These are phyloP conservation scores for Rhineura floridana DNA, from an alignment of 2,113 vertebrate species.

Conservation along the genomic window DNA sequence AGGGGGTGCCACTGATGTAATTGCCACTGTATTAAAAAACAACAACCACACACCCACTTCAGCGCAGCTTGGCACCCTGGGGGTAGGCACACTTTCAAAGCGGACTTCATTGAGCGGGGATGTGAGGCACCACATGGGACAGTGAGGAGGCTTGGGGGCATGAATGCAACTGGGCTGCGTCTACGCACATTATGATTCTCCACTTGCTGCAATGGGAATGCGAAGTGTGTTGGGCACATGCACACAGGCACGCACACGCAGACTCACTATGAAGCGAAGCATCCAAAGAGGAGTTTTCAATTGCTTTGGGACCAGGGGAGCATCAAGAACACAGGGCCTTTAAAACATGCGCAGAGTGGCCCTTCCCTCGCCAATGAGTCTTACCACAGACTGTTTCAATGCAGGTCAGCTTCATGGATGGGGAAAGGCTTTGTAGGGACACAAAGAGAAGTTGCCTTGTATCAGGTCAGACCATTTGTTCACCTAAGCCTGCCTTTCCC, in stretches of 20 bases:
- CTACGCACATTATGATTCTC: background rate
- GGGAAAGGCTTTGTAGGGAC: background rate
- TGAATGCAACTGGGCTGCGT: background rate
- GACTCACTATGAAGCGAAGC: too few relatives aligned
- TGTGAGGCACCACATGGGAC: background rate
- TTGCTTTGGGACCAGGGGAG: background rate
- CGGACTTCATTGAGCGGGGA: background rate
- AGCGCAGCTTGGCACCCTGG: background rate
- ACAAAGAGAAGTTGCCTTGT: too few relatives aligned
- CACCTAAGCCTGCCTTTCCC: background rate
- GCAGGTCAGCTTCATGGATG: background rate
- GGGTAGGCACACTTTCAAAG: background rate
- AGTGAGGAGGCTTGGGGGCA: background rate
- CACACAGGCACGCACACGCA: background rate
- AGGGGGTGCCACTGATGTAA: conserved; percentile 56
- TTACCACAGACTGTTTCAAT: background rate
- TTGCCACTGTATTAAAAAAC: background rate
- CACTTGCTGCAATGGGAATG: background rate
- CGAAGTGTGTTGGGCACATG: too few relatives aligned
- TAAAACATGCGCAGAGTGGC: background rate
- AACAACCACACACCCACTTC: background rate
- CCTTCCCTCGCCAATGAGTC: too few relatives aligned
- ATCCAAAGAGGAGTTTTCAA: background rate
- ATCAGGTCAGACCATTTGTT: background rate
- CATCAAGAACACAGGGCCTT: background rate